These are phyloP conservation scores for Trypoxylon attenuatum DNA, from an alignment of 2,888 invertebrate species.

Conservation along the genomic window DNA sequence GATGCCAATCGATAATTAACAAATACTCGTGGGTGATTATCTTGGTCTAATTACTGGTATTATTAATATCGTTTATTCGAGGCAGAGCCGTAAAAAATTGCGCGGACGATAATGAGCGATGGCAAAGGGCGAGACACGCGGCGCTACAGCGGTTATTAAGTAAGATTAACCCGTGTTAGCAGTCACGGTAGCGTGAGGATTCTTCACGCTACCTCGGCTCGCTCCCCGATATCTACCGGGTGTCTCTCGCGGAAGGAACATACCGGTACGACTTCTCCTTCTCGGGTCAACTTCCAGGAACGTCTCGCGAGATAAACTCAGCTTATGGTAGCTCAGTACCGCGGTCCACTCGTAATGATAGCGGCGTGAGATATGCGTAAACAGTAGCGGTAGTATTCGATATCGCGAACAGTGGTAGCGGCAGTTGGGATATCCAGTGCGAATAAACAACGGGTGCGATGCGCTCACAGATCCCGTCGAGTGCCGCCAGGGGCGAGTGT, in stretches of 20 bases:
- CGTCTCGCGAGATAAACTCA: conserved; percentile 17
- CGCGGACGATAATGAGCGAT: conserved; percentile 51
- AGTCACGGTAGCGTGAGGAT: conserved; percentile 53
- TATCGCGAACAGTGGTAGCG: conserved; percentile 19
- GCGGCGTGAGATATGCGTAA: conserved; percentile 52
- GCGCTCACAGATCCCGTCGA: no score
- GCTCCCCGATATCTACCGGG: conserved; percentile 40
- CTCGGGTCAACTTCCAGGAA: conserved; percentile 9
- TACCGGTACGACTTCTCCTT: background rate
- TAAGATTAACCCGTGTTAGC: conserved; percentile 57
- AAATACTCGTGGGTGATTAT: conserved; percentile 37
- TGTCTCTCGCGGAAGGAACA: conserved; percentile 23
- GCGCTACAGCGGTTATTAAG: conserved; percentile 50
- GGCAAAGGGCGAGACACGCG: conserved; percentile 50
- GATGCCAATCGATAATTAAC: conserved; percentile 44
- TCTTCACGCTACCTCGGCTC: conserved; percentile 43
- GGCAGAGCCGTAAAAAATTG: conserved; percentile 49
- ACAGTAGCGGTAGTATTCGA: conserved; percentile 47
- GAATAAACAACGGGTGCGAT: conserved; percentile 26
- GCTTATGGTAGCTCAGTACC: background rate
- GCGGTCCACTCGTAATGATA: conserved; percentile 36
- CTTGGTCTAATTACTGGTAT: conserved; percentile 48
- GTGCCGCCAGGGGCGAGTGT: no score
- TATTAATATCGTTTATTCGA: conserved; percentile 52
- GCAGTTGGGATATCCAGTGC: background rate